A percentile compares a stretch with the other conserved stretches of the same genome.
Conservation (phyloP, 2,888 invertebrate genomes). For the Tethea ocularis region DNA sequence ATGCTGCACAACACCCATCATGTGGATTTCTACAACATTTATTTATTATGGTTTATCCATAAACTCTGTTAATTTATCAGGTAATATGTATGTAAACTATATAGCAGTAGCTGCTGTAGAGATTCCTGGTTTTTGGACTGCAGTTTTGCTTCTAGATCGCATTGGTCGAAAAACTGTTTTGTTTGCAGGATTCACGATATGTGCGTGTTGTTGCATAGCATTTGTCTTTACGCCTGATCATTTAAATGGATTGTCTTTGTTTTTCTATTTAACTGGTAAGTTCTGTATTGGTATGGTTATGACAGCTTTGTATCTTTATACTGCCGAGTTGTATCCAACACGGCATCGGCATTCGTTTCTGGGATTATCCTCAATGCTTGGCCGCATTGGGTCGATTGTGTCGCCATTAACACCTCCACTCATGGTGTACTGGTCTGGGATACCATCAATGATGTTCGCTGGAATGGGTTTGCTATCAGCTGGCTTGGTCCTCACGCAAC, state of each 20-base stretch:
- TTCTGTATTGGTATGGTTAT: constrained; percentile 86
- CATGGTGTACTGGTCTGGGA: constrained; percentile 76
- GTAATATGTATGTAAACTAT: constrained; percentile 89
- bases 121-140: constrained; percentile 85
- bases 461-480: constrained; percentile 62
- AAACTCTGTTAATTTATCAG: constrained; percentile 87
- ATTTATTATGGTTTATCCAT: constrained; percentile 90
- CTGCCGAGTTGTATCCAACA: constrained; percentile 89
- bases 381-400: constrained; percentile 87
- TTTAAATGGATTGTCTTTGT: constrained; percentile 55
- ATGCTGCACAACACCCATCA: constrained; percentile 87
- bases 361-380: constrained; percentile 88
- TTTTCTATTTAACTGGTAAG: constrained; percentile 85
- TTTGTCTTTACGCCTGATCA: constrained; percentile 77
- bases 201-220: constrained; percentile 78
- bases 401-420: constrained; percentile 88
- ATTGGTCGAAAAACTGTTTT: constrained; percentile 80
- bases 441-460: constrained; percentile 73
- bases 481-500: constrained; percentile 65
- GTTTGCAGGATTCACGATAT: constrained; percentile 65
- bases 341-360: constrained; percentile 87
- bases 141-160: constrained; percentile 85
- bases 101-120: constrained; percentile 83
- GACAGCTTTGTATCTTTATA: constrained; percentile 86
- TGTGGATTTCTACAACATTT: constrained; percentile 90